Conservation (phyloP, 2,797 vertebrate genomes). For the Setipinna tenuifilis region DNA sequence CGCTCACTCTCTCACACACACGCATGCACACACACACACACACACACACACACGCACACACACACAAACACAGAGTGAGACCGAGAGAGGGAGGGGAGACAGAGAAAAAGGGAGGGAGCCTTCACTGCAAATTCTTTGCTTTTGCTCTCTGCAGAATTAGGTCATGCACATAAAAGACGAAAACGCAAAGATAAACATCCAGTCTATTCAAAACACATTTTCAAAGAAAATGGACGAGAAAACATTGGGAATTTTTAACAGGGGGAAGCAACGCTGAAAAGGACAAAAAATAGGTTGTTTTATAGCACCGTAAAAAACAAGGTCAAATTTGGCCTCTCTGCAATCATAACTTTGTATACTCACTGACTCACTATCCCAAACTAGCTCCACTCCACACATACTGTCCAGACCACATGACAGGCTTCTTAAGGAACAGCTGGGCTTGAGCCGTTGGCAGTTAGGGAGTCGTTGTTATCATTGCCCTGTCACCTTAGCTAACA, state of each 20-base stretch:
- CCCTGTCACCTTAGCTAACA: constrained; percentile 13
- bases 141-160: constrained; percentile 68
- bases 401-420: constrained; percentile 21
- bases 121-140: constrained; percentile 63
- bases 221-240: constrained; percentile 51
- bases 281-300: constrained; percentile 1
- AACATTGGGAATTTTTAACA: constrained; percentile 48
- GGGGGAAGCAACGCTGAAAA: constrained; percentile 27
- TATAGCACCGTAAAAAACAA: constrained; percentile 23
- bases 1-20: constrained; percentile 38
- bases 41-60: constrained; percentile 13
- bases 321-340: constrained; percentile 22
- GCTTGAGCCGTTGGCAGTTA: constrained; percentile 14
- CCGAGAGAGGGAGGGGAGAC: constrained; percentile 14
- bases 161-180: constrained; percentile 65
- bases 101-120: constrained; percentile 56
- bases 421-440: constrained; percentile 10
- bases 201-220: constrained; percentile 53
- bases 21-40: constrained; percentile 21
- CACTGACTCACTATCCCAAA: constrained; percentile 2
- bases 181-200: constrained; percentile 63
- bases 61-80: constrained; percentile 16
- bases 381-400: not conserved
- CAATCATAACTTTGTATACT: constrained; percentile 23
- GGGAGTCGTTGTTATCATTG: constrained; percentile 6